Base-by-base conservation (phyloP, 1,140 invertebrate genomes). In the Amyelois transitella region DNA sequence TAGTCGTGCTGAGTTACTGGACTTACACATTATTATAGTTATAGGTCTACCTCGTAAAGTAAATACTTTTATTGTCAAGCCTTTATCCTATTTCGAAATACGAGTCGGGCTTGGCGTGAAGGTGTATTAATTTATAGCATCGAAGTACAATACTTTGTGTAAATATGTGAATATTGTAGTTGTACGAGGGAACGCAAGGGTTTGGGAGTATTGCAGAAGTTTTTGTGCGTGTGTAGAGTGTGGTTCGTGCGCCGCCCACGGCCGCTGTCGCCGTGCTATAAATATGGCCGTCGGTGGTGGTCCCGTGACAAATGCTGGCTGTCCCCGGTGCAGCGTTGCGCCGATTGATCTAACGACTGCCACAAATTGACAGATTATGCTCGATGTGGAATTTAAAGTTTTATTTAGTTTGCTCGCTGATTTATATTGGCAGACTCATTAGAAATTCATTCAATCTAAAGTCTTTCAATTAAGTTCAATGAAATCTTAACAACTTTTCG, bases 261-360 rank as follows among this genome's bases (percentile, higher is more conserved):
- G 64, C 58, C 71, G 69, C 74, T 59, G 72, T 72, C 74, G 72
- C 71, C 68, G 77, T 38, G 32, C 81, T 87, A 87, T 87, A 85
- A 87, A 87, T 87, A 87, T 70, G 54, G 62, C 81, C 70, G 75
- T 70, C n/a, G 78, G 73, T 69, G 84, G 84, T 87, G 83, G 83
- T 87, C 83, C 80, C 75, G 75, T 85, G 83, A 87, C 83, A 85
- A 86, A 86, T 84, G 78, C 78, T 68, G 69, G 71, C 59, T 67
- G 72, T 76, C 71, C 72, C 73, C 69, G 69, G 73, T 68, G 72
- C 70, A 68, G 74, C 77, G 75, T 75, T 38, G 64, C 72, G 69
- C 60, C 70, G 74, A 81, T 80, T 83, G 77, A 83, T 84, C 77
- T 77, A 81, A 72, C 64, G 25, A 28, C 25, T 28, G 7, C 25